Conservation (phyloP, 2,113 vertebrate genomes). For the Speoplatyrhinus poulsoni region DNA sequence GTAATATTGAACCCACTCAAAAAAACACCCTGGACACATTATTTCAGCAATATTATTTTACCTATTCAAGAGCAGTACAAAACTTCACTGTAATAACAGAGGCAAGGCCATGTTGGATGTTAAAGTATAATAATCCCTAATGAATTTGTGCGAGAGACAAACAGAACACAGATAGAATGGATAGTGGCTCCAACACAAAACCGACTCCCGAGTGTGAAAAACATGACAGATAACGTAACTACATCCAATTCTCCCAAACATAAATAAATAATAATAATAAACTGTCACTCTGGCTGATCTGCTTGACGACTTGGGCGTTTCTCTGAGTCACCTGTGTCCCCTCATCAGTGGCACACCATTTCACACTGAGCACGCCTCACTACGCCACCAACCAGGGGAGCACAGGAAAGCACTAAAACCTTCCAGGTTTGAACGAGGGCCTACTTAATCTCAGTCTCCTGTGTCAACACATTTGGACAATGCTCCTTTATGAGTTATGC, state of each 20-base stretch:
- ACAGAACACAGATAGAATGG: too few relatives aligned
- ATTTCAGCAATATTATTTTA: too few relatives aligned
- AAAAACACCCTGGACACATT: too few relatives aligned
- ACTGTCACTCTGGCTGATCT: background rate
- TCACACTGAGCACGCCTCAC: slow-evolving; percentile 51
- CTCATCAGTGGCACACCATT: slow-evolving; percentile 59
- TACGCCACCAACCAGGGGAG: slow-evolving; percentile 41
- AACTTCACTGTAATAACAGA: background rate
- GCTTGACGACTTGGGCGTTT: slow-evolving; percentile 6
- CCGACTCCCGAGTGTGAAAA: background rate
- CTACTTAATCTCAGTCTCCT: slow-evolving; percentile 8
- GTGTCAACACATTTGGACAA: slow-evolving; percentile 10
- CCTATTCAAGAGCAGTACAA: background rate
- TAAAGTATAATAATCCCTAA: background rate
- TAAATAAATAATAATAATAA: background rate
- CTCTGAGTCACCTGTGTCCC: slow-evolving; percentile 26
- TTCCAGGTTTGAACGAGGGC: slow-evolving; percentile 28
- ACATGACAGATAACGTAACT: background rate
- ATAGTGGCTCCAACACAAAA: background rate
- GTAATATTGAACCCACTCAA: too few relatives aligned
- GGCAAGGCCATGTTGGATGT: slow-evolving; percentile 18
- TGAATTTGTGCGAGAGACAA: background rate
- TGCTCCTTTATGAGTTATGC: slow-evolving; percentile 9
- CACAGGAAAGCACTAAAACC: slow-evolving; percentile 27
- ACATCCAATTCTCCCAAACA: background rate